Evolutionary conservation across 2,797 vertebrate species (phyloP).

Genomic region (Miichthys miiuy): DNA sequence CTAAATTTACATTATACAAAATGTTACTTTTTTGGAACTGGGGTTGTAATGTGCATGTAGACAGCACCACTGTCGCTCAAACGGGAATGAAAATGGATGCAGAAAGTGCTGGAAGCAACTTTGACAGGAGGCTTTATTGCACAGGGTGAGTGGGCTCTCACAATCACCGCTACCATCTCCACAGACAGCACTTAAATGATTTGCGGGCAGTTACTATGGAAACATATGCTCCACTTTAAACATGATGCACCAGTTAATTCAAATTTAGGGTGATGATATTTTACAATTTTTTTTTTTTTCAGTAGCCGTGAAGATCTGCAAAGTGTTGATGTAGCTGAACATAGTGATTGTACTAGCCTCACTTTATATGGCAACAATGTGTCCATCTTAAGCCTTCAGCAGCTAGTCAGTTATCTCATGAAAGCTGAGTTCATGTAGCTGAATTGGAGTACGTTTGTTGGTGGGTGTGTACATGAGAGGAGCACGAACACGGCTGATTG

Average conservation of each 20-base stretch:
- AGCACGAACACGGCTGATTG: background rate
- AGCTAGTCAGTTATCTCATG: background rate
- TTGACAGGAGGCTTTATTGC: conserved; percentile 2
- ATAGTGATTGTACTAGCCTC: background rate
- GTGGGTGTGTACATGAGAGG: background rate
- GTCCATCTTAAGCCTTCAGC: background rate
- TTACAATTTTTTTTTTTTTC: background rate
- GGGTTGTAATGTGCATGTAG: background rate
- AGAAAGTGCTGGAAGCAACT: background rate
- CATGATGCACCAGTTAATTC: no score
- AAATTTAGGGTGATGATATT: background rate
- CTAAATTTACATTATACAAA: no score
- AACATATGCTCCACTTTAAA: conserved; percentile 1
- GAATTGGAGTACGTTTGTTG: background rate
- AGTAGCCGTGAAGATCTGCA: no score
- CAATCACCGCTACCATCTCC: background rate
- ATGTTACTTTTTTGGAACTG: no score
- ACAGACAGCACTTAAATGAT: background rate
- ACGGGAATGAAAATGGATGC: background rate
- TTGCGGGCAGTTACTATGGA: conserved; percentile 8
- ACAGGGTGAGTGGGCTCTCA: background rate
- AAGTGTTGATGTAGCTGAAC: background rate
- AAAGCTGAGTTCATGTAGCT: conserved; percentile 1
- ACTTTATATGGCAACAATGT: background rate
- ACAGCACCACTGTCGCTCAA: background rate